These are phyloP conservation scores for Isurus oxyrinchus DNA, from an alignment of 2,113 vertebrate genomes.

Conservation along the genomic window DNA sequence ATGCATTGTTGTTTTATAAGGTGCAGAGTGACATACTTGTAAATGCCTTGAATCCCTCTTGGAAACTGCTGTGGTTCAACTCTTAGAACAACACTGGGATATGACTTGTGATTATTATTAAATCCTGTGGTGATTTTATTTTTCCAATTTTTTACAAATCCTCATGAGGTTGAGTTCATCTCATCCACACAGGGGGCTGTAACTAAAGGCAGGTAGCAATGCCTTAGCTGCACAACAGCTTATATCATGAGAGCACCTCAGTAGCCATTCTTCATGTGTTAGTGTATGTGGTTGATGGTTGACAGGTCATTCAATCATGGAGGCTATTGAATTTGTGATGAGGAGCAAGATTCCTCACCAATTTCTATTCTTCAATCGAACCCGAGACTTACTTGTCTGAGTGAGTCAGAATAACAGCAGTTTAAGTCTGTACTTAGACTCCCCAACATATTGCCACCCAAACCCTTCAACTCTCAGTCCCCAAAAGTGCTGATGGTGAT, in stretches of 20 bases:
- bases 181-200: neutral
- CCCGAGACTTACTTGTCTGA: neutral
- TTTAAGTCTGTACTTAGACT: neutral
- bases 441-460: neutral
- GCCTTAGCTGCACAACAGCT: neutral
- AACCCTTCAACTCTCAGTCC: neutral
- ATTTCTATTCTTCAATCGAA: neutral
- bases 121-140: neutral
- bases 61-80: neutral
- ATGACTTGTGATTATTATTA: neutral
- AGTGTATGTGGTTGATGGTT: neutral
- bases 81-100: neutral
- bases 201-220: neutral
- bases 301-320: neutral
- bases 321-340: neutral
- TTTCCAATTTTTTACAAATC: neutral
- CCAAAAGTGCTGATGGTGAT: neutral
- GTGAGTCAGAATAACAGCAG: neutral
- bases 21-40: neutral
- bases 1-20: neutral
- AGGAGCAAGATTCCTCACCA: neutral
- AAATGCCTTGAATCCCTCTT: neutral
- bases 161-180: neutral
- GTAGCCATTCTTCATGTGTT: neutral
- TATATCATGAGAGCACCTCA: neutral